Evolutionary conservation across 2,888 invertebrate genomes (phyloP).

Genomic region (Acanthosepion esculentum): DNA sequence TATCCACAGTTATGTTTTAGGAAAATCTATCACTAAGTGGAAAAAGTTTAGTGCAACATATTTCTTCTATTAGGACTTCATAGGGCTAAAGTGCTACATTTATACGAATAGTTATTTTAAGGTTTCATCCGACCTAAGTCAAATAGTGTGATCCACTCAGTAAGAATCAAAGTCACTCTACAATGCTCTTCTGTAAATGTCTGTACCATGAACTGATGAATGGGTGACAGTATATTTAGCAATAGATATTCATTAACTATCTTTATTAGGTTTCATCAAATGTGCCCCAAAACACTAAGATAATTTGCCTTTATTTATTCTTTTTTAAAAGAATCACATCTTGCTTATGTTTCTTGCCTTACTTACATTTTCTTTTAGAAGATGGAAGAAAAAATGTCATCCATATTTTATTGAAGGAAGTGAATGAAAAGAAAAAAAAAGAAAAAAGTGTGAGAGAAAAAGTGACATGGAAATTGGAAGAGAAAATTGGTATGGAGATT

Average conservation of each 20-base stretch:
- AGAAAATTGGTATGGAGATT: conserved; percentile 22
- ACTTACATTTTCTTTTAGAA: not conserved
- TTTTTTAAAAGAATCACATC: not conserved
- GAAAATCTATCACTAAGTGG: too few relatives aligned
- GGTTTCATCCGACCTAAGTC: too few relatives aligned
- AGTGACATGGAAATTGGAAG: not conserved
- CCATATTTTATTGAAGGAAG: not conserved
- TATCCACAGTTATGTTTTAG: too few relatives aligned
- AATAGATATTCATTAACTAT: not conserved
- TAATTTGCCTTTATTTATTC: not conserved
- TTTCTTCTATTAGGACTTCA: too few relatives aligned
- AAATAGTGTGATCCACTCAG: too few relatives aligned
- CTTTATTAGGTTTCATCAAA: not conserved
- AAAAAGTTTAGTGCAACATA: too few relatives aligned
- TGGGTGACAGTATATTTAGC: not conserved
- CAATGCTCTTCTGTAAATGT: not conserved
- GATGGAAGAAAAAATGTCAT: not conserved
- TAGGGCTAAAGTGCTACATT: too few relatives aligned
- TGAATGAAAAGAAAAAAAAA: not conserved
- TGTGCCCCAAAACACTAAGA: not conserved
- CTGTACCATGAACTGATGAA: not conserved
- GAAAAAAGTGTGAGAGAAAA: not conserved
- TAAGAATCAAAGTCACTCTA: too few relatives aligned
- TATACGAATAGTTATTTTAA: too few relatives aligned
- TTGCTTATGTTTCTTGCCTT: not conserved